Evolutionary conservation across 2,113 vertebrate genomes (phyloP), one percentile per base, ranked within the genome.

Genomic region (Takifugu flavidus): DNA sequence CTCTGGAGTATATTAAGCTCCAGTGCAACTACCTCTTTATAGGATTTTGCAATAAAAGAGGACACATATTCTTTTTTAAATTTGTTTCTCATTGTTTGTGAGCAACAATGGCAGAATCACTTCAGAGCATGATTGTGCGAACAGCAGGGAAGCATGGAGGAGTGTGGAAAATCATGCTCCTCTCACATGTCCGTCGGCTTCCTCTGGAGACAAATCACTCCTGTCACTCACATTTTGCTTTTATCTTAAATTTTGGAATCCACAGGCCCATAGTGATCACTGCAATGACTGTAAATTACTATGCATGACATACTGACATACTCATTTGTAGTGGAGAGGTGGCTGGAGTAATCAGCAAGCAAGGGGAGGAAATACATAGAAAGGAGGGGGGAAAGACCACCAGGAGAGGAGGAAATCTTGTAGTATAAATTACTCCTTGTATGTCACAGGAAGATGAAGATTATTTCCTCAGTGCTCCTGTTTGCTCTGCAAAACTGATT

Each of bases 261-360:
- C n/a, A n/a, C 45, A 5, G 14, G 15, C 78, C 55, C 20, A 20
- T 20, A 20, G 20, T 20, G 20, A 68, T 82, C 83, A 72, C 56
- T 79, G 70, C 65, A 67, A 82, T 79, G 62, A 55, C 57, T 71
- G 65, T 65, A 80, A 79, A 84, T 83, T 62, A 74, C 73, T 53
- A 74, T 75, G 54, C 65, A 60, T 75, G 75, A 69, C 67, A 77
- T 81, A 81, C 74, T 86, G 80, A 82, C 77, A 53, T 78, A 86
- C 34, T 74, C 73, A 82, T 88, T 85, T 82, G 73, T 54, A 66
- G 61, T 13, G 25, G 59, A 50, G 43, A 49, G 59, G 57, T 65
- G 62, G 29, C 42, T 58, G 52, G 43, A 65, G 50, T 53, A 64
- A 67, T 80, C 64, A 66, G 49, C 54, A 26, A 53, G 49, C 59